A percentile compares a stretch with the other conserved stretches of the same genome.
Evolutionary conservation across 2,888 invertebrate genomes (phyloP).

Genomic region (Microplitis deprimator): DNA sequence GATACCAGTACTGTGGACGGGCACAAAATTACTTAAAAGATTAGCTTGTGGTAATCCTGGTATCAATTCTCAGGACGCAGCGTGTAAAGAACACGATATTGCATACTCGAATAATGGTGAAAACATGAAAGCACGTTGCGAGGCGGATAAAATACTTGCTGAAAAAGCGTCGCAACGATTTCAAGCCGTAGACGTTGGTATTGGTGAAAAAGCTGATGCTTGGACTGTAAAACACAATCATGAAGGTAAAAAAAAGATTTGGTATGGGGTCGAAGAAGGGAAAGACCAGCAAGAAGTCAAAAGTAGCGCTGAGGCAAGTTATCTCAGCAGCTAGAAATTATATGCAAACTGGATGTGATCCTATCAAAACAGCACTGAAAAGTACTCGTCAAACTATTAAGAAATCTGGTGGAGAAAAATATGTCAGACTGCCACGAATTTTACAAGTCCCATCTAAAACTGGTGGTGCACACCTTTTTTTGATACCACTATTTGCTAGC

Average conservation of each 20-base stretch:
- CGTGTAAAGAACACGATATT: too few relatives aligned
- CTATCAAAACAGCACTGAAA: too few relatives aligned
- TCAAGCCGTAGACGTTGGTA: constrained; percentile 48
- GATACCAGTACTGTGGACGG: constrained; percentile 52
- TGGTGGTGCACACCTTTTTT: constrained; percentile 48
- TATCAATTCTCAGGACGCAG: constrained; percentile 49
- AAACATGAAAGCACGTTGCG: too few relatives aligned
- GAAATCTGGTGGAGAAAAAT: too few relatives aligned
- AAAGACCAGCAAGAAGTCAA: constrained; percentile 61
- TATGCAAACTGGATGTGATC: too few relatives aligned
- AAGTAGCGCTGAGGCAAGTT: constrained; percentile 53
- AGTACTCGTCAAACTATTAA: too few relatives aligned
- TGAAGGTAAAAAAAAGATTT: too few relatives aligned
- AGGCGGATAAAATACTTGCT: constrained; percentile 45
- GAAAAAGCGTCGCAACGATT: constrained; percentile 59
- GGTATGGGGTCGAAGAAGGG: constrained; percentile 53
- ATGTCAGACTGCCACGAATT: too few relatives aligned
- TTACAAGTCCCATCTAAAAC: background rate
- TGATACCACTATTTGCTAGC: background rate
- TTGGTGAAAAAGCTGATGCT: constrained; percentile 58
- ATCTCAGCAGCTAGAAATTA: too few relatives aligned
- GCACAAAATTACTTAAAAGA: constrained; percentile 55
- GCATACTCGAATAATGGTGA: too few relatives aligned
- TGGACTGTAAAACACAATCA: too few relatives aligned
- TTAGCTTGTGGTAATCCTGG: constrained; percentile 54